phyloP scores from a whole-genome alignment of 2,888 invertebrate species.

The Trichacis sp. region DNA sequence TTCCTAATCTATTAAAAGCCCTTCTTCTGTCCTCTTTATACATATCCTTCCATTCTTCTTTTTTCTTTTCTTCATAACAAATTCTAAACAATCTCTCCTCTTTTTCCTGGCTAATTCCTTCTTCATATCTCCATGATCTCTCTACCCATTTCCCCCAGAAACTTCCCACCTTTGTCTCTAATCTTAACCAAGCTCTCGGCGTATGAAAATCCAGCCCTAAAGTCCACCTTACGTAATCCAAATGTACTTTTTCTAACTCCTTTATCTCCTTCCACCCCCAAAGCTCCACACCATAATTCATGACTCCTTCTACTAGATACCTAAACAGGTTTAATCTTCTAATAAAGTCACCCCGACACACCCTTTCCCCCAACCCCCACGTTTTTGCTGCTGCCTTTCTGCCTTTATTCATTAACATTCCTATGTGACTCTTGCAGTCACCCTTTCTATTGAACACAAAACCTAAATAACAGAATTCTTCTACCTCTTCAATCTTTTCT shows the following conservation, averaged over 20 bases:
- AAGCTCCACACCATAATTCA: slow-evolving; percentile 20
- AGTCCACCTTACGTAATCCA: slow-evolving; percentile 15
- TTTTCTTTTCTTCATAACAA: too few species aligned
- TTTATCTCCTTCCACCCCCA: slow-evolving; percentile 21
- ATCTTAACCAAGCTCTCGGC: not conserved
- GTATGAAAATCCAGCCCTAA: slow-evolving; percentile 14
- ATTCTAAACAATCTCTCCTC: too few species aligned
- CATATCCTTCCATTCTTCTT: too few species aligned
- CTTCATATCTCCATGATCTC: too few species aligned
- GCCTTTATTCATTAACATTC: slow-evolving; percentile 12
- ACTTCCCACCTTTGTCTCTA: too few species aligned
- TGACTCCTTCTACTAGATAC: slow-evolving; percentile 8
- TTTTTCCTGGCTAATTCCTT: too few species aligned
- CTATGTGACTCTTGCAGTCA: slow-evolving; percentile 10
- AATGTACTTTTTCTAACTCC: slow-evolving; percentile 16
- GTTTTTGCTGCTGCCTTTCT: not conserved
- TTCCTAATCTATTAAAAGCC: too few species aligned
- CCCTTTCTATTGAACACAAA: slow-evolving; percentile 14
- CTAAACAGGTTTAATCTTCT: slow-evolving; percentile 17
- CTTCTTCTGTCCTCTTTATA: too few species aligned
- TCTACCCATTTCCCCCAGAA: too few species aligned
- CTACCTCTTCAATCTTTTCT: slow-evolving; percentile 11
- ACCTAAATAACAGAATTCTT: slow-evolving; percentile 14
- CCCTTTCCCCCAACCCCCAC: slow-evolving; percentile 14
- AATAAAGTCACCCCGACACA: slow-evolving; percentile 8